Evolutionary conservation across 2,113 vertebrate genomes (phyloP), one percentile per base, ranked within the genome.

Genomic region (Chloebia gouldiae): DNA sequence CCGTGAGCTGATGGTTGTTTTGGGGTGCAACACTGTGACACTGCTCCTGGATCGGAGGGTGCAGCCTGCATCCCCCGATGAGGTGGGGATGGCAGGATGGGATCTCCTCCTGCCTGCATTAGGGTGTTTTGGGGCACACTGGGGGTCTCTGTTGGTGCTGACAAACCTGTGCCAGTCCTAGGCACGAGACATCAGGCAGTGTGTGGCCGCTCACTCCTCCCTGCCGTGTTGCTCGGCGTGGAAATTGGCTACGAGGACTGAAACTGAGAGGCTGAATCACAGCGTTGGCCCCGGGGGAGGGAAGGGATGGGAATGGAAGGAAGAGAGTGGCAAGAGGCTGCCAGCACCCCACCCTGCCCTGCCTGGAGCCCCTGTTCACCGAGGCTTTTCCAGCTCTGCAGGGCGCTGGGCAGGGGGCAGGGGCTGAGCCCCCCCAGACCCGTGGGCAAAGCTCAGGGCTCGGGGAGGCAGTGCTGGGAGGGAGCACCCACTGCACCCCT

Each of bases 221-320:
- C 94, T 57, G 95, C 79, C 15, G 3, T 30, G 4, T 8, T 94
- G 33, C 77, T 81, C 59, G 6, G 15, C 28, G 0, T 84, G 87
- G 81, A 78, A 72, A 56, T 90, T 96, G 96, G 96, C 96, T 94
- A 24, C 27, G 31, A 95, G 91, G 76, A 93, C 77, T 90, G 96
- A 97, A 97, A 97, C 96, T 60, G n/a, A 83, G 91, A 81, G 69
- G 60, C 85, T 97, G 96, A 97, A 95, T 97, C 96, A 97, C 60
- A 15, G 96, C 95, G 40, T 96, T 90, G 28, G 64, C 93, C 95
- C 56, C 73, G 14, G 71, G 78, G 85, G 25, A 72, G 85, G 81
- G 81, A 83, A 84, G 90, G 90, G 88, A 45, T 50, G 56, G 68
- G 68, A 79, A 61, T 89, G 88, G 80, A 71, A 69, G 80, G 56